Percentiles rank a stretch among this genome's conserved stretches.
Conservation (phyloP, 2,888 invertebrate genomes). For the Allacma fusca region DNA sequence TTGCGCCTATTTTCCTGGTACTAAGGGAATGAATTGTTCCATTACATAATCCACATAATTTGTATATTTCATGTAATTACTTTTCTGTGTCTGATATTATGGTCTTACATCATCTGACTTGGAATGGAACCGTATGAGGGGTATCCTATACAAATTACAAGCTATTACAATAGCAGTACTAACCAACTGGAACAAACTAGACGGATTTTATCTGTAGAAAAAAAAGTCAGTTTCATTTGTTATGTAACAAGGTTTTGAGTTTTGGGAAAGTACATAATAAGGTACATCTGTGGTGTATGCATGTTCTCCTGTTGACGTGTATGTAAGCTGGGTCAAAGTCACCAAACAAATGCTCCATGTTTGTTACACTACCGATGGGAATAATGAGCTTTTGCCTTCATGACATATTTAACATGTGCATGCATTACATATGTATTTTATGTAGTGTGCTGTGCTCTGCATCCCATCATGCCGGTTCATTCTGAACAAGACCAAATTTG, state of each 20-base stretch:
- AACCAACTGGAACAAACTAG: too few relatives aligned
- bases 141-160: too few relatives aligned
- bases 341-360: not conserved
- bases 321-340: conserved; percentile 4
- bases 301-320: not conserved
- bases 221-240: not conserved
- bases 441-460: not conserved
- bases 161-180: too few relatives aligned
- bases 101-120: not conserved
- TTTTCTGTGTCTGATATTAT: not conserved
- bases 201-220: not conserved
- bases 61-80: not conserved
- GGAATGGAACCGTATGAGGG: too few relatives aligned
- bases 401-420: not conserved
- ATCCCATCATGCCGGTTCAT: not conserved
- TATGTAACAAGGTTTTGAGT: conserved; percentile 8
- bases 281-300: too few relatives aligned
- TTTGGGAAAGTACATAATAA: too few relatives aligned
- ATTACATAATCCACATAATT: too few relatives aligned
- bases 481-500: not conserved
- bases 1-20: too few relatives aligned
- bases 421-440: not conserved
- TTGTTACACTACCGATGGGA: not conserved
- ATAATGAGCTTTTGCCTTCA: not conserved
- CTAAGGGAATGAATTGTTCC: not conserved